Evolutionary conservation across 2,888 invertebrate genomes (phyloP).

Genomic region (Dascillus cervinus): DNA sequence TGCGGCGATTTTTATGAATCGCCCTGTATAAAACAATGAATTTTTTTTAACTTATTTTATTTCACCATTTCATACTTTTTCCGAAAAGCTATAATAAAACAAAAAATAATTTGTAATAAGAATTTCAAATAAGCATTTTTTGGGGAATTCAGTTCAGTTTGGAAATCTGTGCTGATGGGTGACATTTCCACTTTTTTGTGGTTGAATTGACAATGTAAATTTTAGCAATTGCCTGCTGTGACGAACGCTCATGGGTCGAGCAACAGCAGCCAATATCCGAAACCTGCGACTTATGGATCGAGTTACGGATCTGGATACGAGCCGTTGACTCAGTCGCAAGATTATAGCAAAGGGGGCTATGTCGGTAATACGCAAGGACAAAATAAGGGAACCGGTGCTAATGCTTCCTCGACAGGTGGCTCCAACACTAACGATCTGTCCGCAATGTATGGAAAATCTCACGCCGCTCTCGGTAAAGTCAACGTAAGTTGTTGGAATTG

Average conservation of each 20-base stretch:
- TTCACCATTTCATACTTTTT: too few relatives aligned
- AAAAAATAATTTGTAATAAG: too few relatives aligned
- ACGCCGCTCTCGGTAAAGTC: slow-evolving; percentile 83
- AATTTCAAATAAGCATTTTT: too few relatives aligned
- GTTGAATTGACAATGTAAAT: too few relatives aligned
- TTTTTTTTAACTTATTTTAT: too few relatives aligned
- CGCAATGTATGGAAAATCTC: slow-evolving; percentile 82
- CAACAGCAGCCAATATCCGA: slow-evolving; percentile 63
- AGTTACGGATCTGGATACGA: slow-evolving; percentile 62
- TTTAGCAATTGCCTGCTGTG: slow-evolving; percentile 64
- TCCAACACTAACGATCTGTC: slow-evolving; percentile 64
- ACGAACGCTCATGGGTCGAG: slow-evolving; percentile 64
- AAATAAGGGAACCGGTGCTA: slow-evolving; percentile 38
- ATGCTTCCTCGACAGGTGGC: slow-evolving; percentile 33
- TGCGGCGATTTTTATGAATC: too few relatives aligned
- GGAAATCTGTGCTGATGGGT: too few relatives aligned
- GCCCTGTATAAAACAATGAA: too few relatives aligned
- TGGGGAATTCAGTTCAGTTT: too few relatives aligned
- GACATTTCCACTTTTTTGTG: too few relatives aligned
- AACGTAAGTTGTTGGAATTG: slow-evolving; percentile 57
- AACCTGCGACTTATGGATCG: slow-evolving; percentile 50
- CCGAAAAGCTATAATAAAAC: too few relatives aligned
- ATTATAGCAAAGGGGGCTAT: slow-evolving; percentile 48
- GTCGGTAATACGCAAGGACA: slow-evolving; percentile 45
- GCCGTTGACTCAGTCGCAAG: slow-evolving; percentile 41